phyloP scores from a whole-genome alignment of 1,140 invertebrate genomes.

The Oppia nitens region DNA sequence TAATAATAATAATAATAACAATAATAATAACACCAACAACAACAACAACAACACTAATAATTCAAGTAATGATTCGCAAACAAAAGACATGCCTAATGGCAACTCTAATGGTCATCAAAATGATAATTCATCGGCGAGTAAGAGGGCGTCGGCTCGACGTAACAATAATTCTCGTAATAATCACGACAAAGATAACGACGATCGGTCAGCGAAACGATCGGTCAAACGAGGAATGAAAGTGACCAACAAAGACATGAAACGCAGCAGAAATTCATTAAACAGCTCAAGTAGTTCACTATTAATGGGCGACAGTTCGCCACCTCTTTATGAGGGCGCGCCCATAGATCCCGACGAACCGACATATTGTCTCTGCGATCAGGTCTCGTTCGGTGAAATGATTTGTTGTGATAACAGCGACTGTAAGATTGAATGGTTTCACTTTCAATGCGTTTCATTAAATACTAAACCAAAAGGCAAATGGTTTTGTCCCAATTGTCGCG shows the following conservation, averaged over 20 bases:
- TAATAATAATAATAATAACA: neutral
- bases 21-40: neutral
- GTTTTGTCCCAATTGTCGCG: constrained; percentile 34
- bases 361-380: constrained; percentile 77
- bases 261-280: neutral
- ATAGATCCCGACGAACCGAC: constrained; percentile 92
- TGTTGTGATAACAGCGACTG: constrained; percentile 39
- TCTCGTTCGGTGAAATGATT: constrained; percentile 39
- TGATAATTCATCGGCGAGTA: neutral
- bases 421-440: constrained; percentile 45
- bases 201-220: neutral
- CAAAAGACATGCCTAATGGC: neutral
- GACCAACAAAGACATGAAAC: neutral
- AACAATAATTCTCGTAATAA: neutral
- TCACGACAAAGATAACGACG: constrained; percentile 1
- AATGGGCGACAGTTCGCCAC: neutral
- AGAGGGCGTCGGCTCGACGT: neutral
- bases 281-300: neutral
- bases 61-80: neutral
- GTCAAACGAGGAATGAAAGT: neutral
- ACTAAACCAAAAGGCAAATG: constrained; percentile 40
- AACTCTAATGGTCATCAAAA: no score
- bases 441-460: constrained; percentile 39
- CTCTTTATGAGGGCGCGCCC: neutral
- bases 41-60: neutral